Conservation (phyloP, 37 sponge, comb jelly and placozoan genomes). For the Chondrosia reniformis region DNA sequence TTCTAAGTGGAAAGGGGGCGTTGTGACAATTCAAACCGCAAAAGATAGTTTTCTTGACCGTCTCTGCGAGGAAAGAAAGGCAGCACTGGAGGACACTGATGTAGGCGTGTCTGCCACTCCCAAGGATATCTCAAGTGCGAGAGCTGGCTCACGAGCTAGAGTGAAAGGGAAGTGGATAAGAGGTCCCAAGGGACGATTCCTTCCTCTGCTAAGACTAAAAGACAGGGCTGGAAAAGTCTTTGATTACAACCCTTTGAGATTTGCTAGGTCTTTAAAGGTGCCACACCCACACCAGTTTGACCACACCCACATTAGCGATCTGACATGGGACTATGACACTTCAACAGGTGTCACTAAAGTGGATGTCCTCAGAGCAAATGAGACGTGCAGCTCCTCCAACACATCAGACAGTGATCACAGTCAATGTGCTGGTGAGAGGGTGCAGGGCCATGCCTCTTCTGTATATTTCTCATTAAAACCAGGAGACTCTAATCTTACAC, state of each 20-base stretch:
- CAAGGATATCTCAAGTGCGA: no score
- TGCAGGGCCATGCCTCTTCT: neutral
- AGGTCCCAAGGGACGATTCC: neutral
- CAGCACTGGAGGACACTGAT: neutral
- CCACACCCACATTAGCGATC: neutral
- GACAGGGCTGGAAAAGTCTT: neutral
- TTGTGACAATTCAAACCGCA: conserved; percentile 22
- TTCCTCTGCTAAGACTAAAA: neutral
- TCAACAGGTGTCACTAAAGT: neutral
- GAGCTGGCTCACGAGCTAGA: no score
- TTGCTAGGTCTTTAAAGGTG: neutral
- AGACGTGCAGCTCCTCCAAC: neutral
- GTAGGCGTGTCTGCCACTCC: no score
- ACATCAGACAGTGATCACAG: neutral
- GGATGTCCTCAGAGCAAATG: neutral
- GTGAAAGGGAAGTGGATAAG: neutral
- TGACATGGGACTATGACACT: neutral
- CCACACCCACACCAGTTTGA: neutral
- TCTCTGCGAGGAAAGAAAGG: conserved; percentile 13
- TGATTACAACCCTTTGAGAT: neutral
- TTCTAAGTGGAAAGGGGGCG: conserved; percentile 33
- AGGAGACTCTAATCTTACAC: neutral
- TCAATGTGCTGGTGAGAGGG: neutral
- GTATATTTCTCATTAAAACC: neutral
- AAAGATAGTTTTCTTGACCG: conserved; percentile 25